Conservation (phyloP, 2,888 invertebrate genomes). For the Dicycla oo region DNA sequence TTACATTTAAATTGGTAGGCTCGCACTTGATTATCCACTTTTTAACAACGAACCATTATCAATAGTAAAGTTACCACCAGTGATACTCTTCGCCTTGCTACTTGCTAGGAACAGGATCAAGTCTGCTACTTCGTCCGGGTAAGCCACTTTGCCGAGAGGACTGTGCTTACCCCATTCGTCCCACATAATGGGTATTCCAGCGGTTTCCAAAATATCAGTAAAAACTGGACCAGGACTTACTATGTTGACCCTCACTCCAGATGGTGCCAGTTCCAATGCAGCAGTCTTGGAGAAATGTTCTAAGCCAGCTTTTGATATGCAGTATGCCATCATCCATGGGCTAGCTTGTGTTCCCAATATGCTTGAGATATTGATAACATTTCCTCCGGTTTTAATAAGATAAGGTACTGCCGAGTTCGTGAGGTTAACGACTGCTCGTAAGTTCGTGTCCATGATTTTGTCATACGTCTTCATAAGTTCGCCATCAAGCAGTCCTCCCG, state of each 20-base stretch:
- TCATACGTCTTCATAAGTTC: conserved; percentile 58
- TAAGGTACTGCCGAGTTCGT: conserved; percentile 57
- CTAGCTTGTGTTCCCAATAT: background rate
- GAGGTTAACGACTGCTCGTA: conserved; percentile 53
- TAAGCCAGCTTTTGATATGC: conserved; percentile 47
- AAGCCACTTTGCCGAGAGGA: conserved; percentile 33
- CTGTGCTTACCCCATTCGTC: conserved; percentile 5
- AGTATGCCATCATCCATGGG: conserved; percentile 23
- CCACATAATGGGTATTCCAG: conserved; percentile 36
- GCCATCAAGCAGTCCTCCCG: conserved; percentile 32
- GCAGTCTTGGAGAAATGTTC: conserved; percentile 93
- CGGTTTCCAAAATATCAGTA: conserved; percentile 39
- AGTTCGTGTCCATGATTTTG: conserved; percentile 59
- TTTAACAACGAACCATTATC: conserved; percentile 42
- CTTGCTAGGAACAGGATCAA: conserved; percentile 44
- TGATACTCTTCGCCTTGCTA: conserved; percentile 49
- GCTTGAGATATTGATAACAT: conserved; percentile 64
- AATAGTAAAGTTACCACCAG: conserved; percentile 34
- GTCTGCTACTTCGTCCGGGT: conserved; percentile 39
- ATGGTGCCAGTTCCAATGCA: conserved; percentile 91
- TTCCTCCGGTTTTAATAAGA: conserved; percentile 63
- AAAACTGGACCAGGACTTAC: conserved; percentile 94
- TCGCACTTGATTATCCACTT: background rate
- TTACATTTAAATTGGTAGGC: background rate
- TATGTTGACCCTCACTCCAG: conserved; percentile 92